Conservation (phyloP, 2,888 invertebrate genomes). For the Drosophila seclusa region DNA sequence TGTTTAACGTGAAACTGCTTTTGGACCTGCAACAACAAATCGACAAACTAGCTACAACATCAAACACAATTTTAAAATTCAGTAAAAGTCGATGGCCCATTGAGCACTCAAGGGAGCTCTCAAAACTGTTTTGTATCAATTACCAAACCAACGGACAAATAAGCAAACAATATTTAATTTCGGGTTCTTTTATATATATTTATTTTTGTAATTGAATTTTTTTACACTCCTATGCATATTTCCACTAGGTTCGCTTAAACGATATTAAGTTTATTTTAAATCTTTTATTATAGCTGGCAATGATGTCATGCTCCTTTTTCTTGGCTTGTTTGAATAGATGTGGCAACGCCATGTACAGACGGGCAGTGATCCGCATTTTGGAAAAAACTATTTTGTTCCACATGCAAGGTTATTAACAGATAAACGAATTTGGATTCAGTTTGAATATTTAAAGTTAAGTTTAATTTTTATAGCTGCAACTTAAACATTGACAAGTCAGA, state of each 20-base stretch:
- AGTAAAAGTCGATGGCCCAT: not conserved
- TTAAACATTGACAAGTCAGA: not conserved
- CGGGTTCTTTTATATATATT: not conserved
- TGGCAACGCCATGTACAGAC: not conserved
- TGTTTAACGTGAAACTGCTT: not conserved
- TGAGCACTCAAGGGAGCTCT: not conserved
- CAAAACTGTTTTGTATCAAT: not conserved
- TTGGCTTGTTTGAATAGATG: not conserved
- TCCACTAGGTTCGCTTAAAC: not conserved
- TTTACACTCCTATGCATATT: not conserved
- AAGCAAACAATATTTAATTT: not conserved
- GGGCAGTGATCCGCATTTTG: not conserved
- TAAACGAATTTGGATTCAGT: not conserved
- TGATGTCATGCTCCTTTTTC: not conserved
- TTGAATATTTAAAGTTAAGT: not conserved
- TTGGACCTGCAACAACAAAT: not conserved
- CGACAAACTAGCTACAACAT: not conserved
- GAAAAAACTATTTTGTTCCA: not conserved
- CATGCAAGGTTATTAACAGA: not conserved
- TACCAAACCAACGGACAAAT: not conserved
- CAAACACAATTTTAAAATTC: not conserved
- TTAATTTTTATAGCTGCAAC: not conserved
- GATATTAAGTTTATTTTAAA: not conserved
- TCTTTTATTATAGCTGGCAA: not conserved
- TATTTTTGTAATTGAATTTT: not conserved